Base-by-base conservation (phyloP, 2,113 vertebrate species). In the Ptilonorhynchus violaceus region DNA sequence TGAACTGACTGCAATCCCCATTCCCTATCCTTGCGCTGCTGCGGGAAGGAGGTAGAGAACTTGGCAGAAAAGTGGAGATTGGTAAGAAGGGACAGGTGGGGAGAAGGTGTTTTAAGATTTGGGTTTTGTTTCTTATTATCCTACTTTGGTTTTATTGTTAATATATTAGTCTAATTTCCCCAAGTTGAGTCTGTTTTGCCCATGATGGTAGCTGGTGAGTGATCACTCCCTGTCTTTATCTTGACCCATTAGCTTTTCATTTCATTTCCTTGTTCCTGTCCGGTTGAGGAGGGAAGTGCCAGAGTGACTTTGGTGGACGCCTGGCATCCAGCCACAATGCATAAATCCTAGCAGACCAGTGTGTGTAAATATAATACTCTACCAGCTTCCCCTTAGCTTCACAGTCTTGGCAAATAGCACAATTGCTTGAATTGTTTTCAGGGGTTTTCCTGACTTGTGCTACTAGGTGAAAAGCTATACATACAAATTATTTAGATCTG, bases 11-110 rank as follows among this genome's bases (percentile, higher is more conserved):
- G 4, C 18, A 70, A 24, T 1, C 4, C 55, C 18, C 25, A 23
- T 27, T 49, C 22, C 12, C 5, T 28, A 14, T 37, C 31, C 41
- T 23, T 33, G 18, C 1, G 8, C 8, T 14, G 15, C 25, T 56
- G 35, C 1, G 7, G 18, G 18, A 8, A 49, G 7, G 22, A 77
- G 25, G 20, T 30, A 41, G 20, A 24, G 13, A 68, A 46, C 9
- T 74, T 0, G 0, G 7, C 13, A 30, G 19, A 46, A 59, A 30
- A 67, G 23, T 11, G 7, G 33, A 52, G 39, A 24, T 37, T 52
- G 24, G 16, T 9, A 60, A 60, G 30, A 60, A 60, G 5, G 4
- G 16, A 68, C 28, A 25, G 6, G 16, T 15, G 9, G 14, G 11
- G 13, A 68, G 30, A n/a, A 52, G 13, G 6, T 18, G 13, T 60